phyloP scores from a whole-genome alignment of 2,797 vertebrate species.

The Eulemur mongoz region DNA sequence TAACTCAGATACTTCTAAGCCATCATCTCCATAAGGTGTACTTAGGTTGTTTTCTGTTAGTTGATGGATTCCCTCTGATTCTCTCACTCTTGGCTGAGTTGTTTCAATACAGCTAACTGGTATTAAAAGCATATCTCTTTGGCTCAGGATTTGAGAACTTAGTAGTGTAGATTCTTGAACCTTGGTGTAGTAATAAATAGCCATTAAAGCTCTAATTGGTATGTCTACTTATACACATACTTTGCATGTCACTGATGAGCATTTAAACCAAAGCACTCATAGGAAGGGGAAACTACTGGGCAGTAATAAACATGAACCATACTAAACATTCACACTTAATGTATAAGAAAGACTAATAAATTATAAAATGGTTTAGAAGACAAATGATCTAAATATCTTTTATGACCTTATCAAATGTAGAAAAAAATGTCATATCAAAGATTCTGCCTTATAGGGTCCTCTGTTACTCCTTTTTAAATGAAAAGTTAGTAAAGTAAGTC shows the following conservation, averaged over 20 bases:
- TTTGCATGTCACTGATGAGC: conserved; percentile 47
- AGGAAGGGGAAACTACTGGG: background rate
- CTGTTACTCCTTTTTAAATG: conserved; percentile 45
- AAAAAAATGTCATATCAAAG: background rate
- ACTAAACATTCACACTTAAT: conserved; percentile 59
- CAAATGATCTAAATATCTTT: conserved; percentile 42
- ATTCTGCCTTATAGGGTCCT: conserved; percentile 49
- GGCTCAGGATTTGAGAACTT: background rate
- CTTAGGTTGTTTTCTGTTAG: conserved; percentile 54
- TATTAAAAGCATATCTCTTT: conserved; percentile 31
- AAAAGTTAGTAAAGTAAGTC: conserved; percentile 49
- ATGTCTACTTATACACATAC: conserved; percentile 62
- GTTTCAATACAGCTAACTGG: conserved; percentile 22
- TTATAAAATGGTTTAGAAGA: conserved; percentile 53
- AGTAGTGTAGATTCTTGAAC: conserved; percentile 37
- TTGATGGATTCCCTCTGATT: conserved; percentile 44
- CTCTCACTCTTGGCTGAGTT: background rate
- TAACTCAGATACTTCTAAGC: background rate
- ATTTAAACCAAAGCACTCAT: conserved; percentile 45
- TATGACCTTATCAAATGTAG: conserved; percentile 48
- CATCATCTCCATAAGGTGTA: background rate
- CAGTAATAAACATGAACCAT: conserved; percentile 19
- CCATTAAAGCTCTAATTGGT: conserved; percentile 51
- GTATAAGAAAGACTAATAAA: conserved; percentile 66
- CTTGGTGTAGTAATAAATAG: conserved; percentile 51